A percentile compares a stretch with the other conserved stretches of the same genome.
phyloP scores from a whole-genome alignment of 2,888 invertebrate genomes.

The Eilema sororculum region DNA sequence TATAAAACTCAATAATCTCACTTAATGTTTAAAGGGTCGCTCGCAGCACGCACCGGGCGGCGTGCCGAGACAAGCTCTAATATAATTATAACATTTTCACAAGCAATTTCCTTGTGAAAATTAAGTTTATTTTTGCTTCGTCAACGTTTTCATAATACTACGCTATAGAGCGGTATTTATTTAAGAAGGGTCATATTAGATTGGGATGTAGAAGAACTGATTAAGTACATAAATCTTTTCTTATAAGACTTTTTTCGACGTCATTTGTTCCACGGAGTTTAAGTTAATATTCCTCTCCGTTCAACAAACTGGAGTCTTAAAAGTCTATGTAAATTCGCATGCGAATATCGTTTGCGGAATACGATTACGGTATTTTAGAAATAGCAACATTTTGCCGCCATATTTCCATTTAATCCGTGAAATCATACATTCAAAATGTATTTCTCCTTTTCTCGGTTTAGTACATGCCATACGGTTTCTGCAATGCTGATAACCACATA shows the following conservation, averaged over 20 bases:
- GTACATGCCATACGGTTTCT: neutral
- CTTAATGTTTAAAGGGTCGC: slow-evolving; percentile 45
- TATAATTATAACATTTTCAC: slow-evolving; percentile 51
- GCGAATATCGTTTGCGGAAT: slow-evolving; percentile 27
- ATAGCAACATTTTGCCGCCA: slow-evolving; percentile 27
- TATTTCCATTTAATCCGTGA: slow-evolving; percentile 34
- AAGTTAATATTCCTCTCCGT: neutral
- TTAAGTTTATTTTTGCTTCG: slow-evolving; percentile 52
- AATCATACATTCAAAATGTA: slow-evolving; percentile 24
- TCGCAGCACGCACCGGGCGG: slow-evolving; percentile 34
- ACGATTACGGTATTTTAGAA: slow-evolving; percentile 27
- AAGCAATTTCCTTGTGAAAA: slow-evolving; percentile 48
- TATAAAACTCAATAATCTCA: slow-evolving; percentile 36
- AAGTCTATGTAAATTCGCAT: slow-evolving; percentile 32
- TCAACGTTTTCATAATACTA: slow-evolving; percentile 40
- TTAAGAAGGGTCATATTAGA: slow-evolving; percentile 6
- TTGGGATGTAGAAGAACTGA: neutral
- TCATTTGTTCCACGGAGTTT: neutral
- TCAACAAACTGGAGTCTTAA: neutral
- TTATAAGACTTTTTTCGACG: neutral
- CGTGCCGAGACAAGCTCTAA: slow-evolving; percentile 52
- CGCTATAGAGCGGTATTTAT: slow-evolving; percentile 15
- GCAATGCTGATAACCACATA: neutral
- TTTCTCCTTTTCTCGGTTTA: slow-evolving; percentile 8
- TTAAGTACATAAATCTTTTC: neutral